Conservation (phyloP, 2,113 vertebrate species). For the Puntigrus tetrazona region DNA sequence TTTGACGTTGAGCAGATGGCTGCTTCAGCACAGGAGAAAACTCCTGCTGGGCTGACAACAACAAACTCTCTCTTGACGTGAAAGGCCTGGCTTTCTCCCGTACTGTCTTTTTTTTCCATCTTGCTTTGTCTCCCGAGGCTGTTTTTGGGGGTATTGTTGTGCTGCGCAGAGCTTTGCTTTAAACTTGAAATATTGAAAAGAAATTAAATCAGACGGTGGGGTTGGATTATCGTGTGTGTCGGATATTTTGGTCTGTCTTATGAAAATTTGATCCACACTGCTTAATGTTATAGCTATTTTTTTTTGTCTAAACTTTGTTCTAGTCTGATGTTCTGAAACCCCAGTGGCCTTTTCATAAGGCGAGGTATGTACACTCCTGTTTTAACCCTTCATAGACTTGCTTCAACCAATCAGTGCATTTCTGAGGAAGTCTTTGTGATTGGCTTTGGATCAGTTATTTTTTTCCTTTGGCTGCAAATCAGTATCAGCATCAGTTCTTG, state of each 20-base stretch:
- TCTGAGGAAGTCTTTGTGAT: conserved; percentile 55
- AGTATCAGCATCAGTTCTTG: conserved; percentile 38
- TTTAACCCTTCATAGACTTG: conserved; percentile 45
- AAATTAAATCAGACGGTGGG: neutral
- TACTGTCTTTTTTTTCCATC: neutral
- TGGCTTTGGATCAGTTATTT: conserved; percentile 53
- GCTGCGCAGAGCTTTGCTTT: conserved; percentile 29
- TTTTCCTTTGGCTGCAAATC: conserved; percentile 27
- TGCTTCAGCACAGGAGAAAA: neutral
- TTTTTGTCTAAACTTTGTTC: conserved; percentile 68
- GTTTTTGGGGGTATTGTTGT: conserved; percentile 30
- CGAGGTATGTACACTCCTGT: conserved; percentile 72
- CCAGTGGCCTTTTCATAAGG: conserved; percentile 60
- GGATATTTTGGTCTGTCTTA: neutral
- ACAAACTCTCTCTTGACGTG: conserved; percentile 17
- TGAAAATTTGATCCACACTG: conserved; percentile 28
- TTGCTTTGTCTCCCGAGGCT: conserved; percentile 16
- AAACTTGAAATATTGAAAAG: conserved; percentile 48
- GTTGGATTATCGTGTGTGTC: conserved; percentile 30
- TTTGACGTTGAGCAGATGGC: conserved; percentile 28
- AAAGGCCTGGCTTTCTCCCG: neutral
- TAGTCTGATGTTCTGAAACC: conserved; percentile 72
- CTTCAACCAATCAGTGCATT: conserved; percentile 67
- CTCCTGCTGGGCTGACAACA: conserved; percentile 22
- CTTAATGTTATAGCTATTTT: neutral